These are phyloP conservation scores for Buathra laborator DNA, from an alignment of 2,888 invertebrate species.

Conservation along the genomic window DNA sequence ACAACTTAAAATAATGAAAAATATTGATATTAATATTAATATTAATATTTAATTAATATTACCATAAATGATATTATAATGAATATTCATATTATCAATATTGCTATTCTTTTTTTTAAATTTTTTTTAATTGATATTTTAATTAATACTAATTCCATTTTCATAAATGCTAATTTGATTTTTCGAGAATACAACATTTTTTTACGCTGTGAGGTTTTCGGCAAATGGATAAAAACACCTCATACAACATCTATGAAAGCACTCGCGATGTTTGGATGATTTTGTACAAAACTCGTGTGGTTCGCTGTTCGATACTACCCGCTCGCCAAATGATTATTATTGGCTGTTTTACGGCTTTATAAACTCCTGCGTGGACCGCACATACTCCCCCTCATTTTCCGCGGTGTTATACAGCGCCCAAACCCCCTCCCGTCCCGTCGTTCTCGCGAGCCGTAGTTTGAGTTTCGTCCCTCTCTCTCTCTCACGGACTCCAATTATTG, in stretches of 20 bases:
- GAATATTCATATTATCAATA: neutral
- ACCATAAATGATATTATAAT: neutral
- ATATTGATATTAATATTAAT: no score
- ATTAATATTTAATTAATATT: no score
- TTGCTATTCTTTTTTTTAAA: no score
- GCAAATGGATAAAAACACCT: neutral
- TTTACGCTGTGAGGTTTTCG: neutral
- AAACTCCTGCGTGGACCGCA: constrained; percentile 42
- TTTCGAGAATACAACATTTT: neutral
- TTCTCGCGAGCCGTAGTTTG: constrained; percentile 41
- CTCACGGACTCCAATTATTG: constrained; percentile 38
- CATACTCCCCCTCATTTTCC: constrained; percentile 24
- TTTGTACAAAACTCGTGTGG: neutral
- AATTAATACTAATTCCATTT: neutral
- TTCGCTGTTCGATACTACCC: neutral
- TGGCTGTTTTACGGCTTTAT: constrained; percentile 61
- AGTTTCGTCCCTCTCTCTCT: constrained; percentile 35
- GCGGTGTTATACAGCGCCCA: constrained; percentile 8
- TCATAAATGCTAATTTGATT: neutral
- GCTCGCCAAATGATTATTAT: constrained; percentile 51
- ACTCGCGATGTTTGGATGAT: neutral
- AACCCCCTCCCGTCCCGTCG: neutral
- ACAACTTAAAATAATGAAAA: no score
- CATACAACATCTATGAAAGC: neutral
- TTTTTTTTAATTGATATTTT: neutral